Base-by-base conservation (phyloP, 2,113 vertebrate genomes). In the Monarcha castaneiventris region DNA sequence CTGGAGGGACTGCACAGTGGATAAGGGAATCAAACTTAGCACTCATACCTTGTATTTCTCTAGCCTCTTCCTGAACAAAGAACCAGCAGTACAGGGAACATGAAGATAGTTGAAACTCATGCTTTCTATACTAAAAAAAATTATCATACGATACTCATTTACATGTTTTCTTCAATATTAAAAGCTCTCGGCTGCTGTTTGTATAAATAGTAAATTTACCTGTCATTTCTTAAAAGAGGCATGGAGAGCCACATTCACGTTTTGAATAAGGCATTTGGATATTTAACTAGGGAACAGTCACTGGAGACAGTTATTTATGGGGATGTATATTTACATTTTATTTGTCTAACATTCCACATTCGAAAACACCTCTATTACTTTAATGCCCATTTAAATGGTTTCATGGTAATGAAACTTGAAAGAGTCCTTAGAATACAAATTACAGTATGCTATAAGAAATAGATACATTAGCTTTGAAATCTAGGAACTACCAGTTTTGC, bases 61-160 rank as follows among this genome's bases (percentile, higher is more conserved):
- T 39, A 87, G 16, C 20, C 15, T 93, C 44, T 37, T 30, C 29
- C 49, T 69, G 21, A 93, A 23, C 22, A 62, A 90, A 75, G 11
- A 48, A 73, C 7, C 48, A 46, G 63, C 7, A 81, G 12, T 32
- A 46, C 0, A 0, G 72, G 18, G 46, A 26, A 78, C 12, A 43
- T 0, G 2, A 74, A 62, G 16, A 81, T 4, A 68, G 68, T 48
- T 87, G 39, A 66, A 84, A 84, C 30, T 66, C 51, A 33, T 74
- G 16, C 4, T 63, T 77, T 84, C 29, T 58, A 25, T 46, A 23
- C 6, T 3, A 14, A 46, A 58, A 64, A 83, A 41, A 71, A 56
- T 64, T 27, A 23, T 44, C 62, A 4, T 44, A 30, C 3, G 15
- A 52, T 43, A 25, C 9, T 72, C 18, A 44, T 77, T 76, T 66